phyloP scores from a whole-genome alignment of 2,797 vertebrate species.

The Notolabrus celidotus region DNA sequence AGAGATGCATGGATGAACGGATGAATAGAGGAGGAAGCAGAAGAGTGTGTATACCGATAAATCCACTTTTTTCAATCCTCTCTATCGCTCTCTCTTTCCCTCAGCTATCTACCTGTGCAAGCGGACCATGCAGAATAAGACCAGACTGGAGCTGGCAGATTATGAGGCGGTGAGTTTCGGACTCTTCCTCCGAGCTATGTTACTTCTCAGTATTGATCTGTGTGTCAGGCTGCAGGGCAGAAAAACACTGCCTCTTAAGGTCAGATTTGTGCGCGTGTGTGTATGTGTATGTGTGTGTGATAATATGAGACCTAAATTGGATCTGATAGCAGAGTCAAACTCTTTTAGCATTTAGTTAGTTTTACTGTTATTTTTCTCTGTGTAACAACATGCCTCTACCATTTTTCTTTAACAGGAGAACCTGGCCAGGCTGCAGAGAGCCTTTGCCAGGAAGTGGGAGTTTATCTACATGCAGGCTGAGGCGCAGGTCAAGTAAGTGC shows the following conservation, averaged over 20 bases:
- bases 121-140: conserved; percentile 99
- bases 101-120: conserved; percentile 99
- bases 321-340: conserved; percentile 3
- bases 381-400: background rate
- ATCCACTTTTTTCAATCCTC: conserved; percentile 2
- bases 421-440: conserved; percentile 96
- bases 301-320: conserved; percentile 3
- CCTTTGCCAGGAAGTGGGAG: conserved; percentile 99
- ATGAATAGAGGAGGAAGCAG: conserved; percentile 1
- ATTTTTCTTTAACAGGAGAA: conserved; percentile 89
- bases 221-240: conserved; percentile 23
- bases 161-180: conserved; percentile 95
- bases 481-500: conserved; percentile 99
- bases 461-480: conserved; percentile 99
- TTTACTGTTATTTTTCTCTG: background rate
- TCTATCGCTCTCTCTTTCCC: conserved; percentile 29
- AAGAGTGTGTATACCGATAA: conserved; percentile 32
- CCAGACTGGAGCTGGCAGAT: conserved; percentile 97
- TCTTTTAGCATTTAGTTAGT: background rate
- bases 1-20: conserved; percentile 26
- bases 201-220: conserved; percentile 42
- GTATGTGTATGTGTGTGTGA: conserved; percentile 2
- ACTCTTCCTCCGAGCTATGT: conserved; percentile 26
- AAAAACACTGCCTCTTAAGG: conserved; percentile 30
- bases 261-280: conserved; percentile 17